Conservation (phyloP, 2,797 vertebrate species). For the Natrix natrix region DNA sequence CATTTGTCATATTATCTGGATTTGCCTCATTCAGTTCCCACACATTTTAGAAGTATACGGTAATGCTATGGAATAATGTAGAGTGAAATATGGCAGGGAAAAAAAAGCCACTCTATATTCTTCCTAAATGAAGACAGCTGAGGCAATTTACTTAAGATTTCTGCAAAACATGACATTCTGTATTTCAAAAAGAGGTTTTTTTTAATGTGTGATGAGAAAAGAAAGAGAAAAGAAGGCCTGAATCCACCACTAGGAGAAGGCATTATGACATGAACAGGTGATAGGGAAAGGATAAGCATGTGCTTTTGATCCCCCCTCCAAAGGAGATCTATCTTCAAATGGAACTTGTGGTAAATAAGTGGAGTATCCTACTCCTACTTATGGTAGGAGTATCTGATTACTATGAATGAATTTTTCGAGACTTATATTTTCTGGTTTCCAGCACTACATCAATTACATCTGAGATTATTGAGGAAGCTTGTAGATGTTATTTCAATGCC, state of each 20-base stretch:
- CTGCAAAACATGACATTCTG: not conserved
- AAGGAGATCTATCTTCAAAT: not conserved
- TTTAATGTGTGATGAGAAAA: not conserved
- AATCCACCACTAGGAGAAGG: not conserved
- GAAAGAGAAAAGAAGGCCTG: not conserved
- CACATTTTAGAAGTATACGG: not conserved
- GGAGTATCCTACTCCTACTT: too few relatives aligned
- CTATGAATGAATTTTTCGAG: not conserved
- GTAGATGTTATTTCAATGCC: not conserved
- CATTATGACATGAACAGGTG: not conserved
- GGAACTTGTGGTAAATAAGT: not conserved
- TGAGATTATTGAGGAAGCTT: not conserved
- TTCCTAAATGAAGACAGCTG: not conserved
- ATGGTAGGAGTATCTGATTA: not conserved
- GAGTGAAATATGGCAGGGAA: not conserved
- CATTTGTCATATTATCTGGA: not conserved
- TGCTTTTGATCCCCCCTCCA: not conserved
- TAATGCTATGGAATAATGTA: not conserved
- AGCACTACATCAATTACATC: not conserved
- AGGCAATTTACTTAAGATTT: not conserved
- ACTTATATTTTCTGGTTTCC: not conserved
- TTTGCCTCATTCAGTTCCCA: not conserved
- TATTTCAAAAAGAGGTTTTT: not conserved
- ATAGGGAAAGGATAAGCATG: not conserved
- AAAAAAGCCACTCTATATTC: not conserved